phyloP scores from a whole-genome alignment of 64 coral and sea anemone genomes.

The Montipora cactus region DNA sequence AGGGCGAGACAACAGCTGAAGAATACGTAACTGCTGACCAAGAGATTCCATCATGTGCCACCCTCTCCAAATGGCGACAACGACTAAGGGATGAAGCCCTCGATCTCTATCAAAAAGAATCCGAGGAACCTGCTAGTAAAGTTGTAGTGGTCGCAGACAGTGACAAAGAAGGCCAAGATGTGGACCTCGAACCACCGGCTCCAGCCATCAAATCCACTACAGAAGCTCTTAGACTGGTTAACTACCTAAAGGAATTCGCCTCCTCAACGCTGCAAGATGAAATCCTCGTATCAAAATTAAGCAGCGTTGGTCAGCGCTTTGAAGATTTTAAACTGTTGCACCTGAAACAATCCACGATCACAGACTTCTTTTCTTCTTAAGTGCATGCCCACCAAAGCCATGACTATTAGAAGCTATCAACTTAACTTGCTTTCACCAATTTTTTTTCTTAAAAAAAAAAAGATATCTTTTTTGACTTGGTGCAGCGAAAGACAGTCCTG shows the following conservation, averaged over 20 bases:
- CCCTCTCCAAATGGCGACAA: constrained; percentile 8
- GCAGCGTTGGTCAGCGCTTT: constrained; percentile 36
- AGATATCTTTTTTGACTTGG: neutral
- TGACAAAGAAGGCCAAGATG: constrained; percentile 41
- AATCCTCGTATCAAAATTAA: constrained; percentile 20
- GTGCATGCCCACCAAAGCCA: neutral
- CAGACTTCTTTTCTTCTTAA: constrained; percentile 30
- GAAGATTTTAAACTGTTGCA: constrained; percentile 43
- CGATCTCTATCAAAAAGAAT: constrained; percentile 30
- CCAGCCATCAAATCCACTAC: neutral
- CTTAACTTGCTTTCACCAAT: neutral
- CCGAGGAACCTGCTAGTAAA: neutral
- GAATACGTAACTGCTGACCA: constrained; percentile 8
- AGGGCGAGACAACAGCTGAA: neutral
- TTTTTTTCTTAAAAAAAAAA: neutral
- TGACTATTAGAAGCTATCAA: neutral
- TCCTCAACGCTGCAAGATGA: constrained; percentile 36
- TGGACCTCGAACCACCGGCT: constrained; percentile 11
- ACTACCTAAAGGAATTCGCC: constrained; percentile 36
- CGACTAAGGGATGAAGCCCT: constrained; percentile 31
- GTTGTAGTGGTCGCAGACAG: constrained; percentile 36
- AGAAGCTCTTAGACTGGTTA: constrained; percentile 44
- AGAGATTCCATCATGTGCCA: constrained; percentile 19
- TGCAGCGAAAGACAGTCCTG: constrained; percentile 1
- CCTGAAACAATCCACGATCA: constrained; percentile 32